Evolutionary conservation across 2,113 vertebrate species (phyloP), one percentile per base, ranked within the genome.

Genomic region (Etheostoma cragini): DNA sequence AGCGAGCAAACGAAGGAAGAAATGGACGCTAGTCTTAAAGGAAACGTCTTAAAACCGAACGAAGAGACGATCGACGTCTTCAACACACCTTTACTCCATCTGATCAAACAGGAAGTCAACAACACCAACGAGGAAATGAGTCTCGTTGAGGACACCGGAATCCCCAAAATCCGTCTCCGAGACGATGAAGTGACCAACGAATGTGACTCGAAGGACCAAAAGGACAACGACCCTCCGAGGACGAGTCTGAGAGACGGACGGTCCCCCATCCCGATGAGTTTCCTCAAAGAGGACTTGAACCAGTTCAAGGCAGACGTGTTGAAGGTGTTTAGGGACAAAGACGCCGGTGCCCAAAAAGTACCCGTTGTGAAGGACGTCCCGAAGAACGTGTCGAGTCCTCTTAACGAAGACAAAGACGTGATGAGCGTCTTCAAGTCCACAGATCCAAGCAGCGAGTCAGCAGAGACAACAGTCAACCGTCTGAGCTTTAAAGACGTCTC

Each of bases 281-380:
- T 92, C 1, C 3, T 90, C 65, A 85, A 26, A 75, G 84, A 87
- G 4, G 91, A 92, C 47, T 71, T 91, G 3, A 85, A 15, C 22
- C 83, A 88, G 62, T 57, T 90, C 0, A 90, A 74, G 24, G 85
- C 80, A 1, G 83, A 74, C 2, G 19, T 92, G 13, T 16, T 75
- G 2, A 89, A 73, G 11, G 72, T 78, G 5, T 87, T 92, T 13
- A 89, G 64, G 76, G 77, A 88, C 26, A 83, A 74, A 53, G 74
- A 90, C 12, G 8, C 22, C 12, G 65, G 26, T 3, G 26, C 26
- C 26, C 1, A 74, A 19, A 57, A 54, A 16, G 54, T 45, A 35
- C 0, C n/a, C n/a, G n/a, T 35, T 10, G 24, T 4, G 10, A 82
- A 22, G 26, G 81, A 54, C 0, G 85, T 30, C 26, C 26, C 3